Base-by-base conservation (phyloP, 2,113 vertebrate species). In the Ceyx cyanopectus region DNA sequence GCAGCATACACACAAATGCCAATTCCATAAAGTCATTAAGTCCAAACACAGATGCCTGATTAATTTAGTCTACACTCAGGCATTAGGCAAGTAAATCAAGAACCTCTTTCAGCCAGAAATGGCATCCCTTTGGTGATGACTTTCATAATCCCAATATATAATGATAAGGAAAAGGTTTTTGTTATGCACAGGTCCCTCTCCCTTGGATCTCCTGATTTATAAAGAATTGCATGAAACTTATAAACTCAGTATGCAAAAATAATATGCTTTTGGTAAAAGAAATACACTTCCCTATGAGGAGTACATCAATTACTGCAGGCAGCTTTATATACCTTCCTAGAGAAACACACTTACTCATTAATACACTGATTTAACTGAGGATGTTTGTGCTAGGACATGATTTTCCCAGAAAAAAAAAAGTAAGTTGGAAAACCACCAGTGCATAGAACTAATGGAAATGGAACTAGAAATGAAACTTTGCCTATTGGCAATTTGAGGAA, bases 241-340 rank as follows among this genome's bases (percentile, higher is more conserved):
- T 1, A 57, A 80, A 7, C 15, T 32, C 56, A 32, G 12, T 50
- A 80, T 40, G 65, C 27, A 84, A 84, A 88, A 87, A 40, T 10
- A 1, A 14, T 27, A 45, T 1, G 17, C 3, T 65, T 12, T 40
- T 57, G 23, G 10, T 26, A 73, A 90, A 80, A 37, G 0, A 0
- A 13, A 0, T 51, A 24, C 50, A 51, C 50, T 69, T 53, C 26
- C 32, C 20, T 34, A 6, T 53, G 57, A 78, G 70, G 17, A 37
- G 9, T 19, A 85, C 0, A 0, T 24, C 40, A 9, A 11, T 40
- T 80, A 41, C 30, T 53, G 24, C 32, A 67, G 69, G 19, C 16
- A 63, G 53, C 45, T 37, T 37, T 43, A 29, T 40, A 13, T 30
- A 56, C 14, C 12, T 75, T 30, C 51, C 37, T 19, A 60, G 22